phyloP scores from a whole-genome alignment of 2,888 invertebrate genomes.

The Argyresthia albistria region DNA sequence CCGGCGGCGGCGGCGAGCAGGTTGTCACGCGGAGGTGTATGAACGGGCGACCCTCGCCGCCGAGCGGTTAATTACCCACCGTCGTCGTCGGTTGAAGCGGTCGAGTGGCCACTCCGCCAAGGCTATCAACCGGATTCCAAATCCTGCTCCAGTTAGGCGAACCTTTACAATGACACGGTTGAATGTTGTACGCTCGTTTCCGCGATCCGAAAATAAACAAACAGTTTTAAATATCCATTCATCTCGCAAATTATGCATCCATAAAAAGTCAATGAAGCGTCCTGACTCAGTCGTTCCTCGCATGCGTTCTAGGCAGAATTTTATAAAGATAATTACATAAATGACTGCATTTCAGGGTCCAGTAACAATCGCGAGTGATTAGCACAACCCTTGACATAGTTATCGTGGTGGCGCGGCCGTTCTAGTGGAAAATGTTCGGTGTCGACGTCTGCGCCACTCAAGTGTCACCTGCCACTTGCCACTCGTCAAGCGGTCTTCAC shows the following conservation, averaged over 20 bases:
- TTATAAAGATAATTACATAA: slow-evolving; percentile 3
- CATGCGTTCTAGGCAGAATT: not conserved
- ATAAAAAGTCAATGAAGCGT: not conserved
- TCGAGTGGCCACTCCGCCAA: slow-evolving; percentile 66
- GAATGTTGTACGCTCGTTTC: slow-evolving; percentile 31
- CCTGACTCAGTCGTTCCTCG: too few species aligned
- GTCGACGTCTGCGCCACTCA: slow-evolving; percentile 38
- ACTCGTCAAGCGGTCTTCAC: not conserved
- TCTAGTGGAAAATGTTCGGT: slow-evolving; percentile 65
- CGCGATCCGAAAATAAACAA: slow-evolving; percentile 30
- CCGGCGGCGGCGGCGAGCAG: not conserved
- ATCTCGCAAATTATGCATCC: too few species aligned
- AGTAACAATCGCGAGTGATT: slow-evolving; percentile 57
- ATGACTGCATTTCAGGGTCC: slow-evolving; percentile 43
- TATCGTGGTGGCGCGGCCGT: slow-evolving; percentile 39
- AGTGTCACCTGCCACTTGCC: slow-evolving; percentile 10
- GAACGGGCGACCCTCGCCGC: slow-evolving; percentile 20
- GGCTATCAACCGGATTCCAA: slow-evolving; percentile 66
- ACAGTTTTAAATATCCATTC: too few species aligned
- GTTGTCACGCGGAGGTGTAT: slow-evolving; percentile 11
- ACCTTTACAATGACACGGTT: slow-evolving; percentile 37
- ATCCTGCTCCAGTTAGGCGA: slow-evolving; percentile 63
- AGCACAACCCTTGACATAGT: slow-evolving; percentile 66
- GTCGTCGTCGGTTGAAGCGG: slow-evolving; percentile 50
- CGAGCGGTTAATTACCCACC: slow-evolving; percentile 51